Base-by-base conservation (phyloP, 2,113 vertebrate species). In the Alethe diademata region DNA sequence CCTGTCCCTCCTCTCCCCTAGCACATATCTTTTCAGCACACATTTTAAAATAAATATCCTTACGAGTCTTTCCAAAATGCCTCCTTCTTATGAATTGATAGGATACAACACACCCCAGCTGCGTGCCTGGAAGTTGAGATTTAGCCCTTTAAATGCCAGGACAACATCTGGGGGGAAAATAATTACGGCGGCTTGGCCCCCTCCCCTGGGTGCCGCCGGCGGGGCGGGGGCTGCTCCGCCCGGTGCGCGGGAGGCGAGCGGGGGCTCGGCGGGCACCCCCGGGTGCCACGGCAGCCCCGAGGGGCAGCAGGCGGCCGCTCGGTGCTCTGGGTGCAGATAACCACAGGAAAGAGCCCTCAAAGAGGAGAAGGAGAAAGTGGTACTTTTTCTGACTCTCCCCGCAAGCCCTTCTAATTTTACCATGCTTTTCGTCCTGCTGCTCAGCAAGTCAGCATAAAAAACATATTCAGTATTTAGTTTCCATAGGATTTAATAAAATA, bases 11-110 rank as follows among this genome's bases (percentile, higher is more conserved):
- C 47, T 43, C 43, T 86, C 40, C 40, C 43, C 45, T 57, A 29
- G 54, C 75, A 78, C 73, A 84, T 43, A 88, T 91, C 76, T 92
- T 95, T 95, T 91, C 86, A 93, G 47, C 88, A 64, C 61, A 81
- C 43, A 89, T 86, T 97, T 96, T 81, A 64, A 94, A 97, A 85
- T 85, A 90, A 89, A 93, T 95, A 96, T 35, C 71, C 69, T 92
- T 89, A 86, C 36, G 60, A 92, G 53, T 31, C 91, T 90, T 92
- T 95, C 80, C 83, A 87, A 73, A 90, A 87, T 62, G 50, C 67
- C 82, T 86, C 58, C 80, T 74, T 79, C 60, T 84, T 95, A 79
- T 56, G 71, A 72, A 94, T 24, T 72, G 95, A 82, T 93, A 79
- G 86, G 73, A 53, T 58, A 42, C 65, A 78, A 75, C 65, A 45